Base-by-base conservation (phyloP, 2,797 vertebrate genomes). In the Sebastes baramenuke region DNA sequence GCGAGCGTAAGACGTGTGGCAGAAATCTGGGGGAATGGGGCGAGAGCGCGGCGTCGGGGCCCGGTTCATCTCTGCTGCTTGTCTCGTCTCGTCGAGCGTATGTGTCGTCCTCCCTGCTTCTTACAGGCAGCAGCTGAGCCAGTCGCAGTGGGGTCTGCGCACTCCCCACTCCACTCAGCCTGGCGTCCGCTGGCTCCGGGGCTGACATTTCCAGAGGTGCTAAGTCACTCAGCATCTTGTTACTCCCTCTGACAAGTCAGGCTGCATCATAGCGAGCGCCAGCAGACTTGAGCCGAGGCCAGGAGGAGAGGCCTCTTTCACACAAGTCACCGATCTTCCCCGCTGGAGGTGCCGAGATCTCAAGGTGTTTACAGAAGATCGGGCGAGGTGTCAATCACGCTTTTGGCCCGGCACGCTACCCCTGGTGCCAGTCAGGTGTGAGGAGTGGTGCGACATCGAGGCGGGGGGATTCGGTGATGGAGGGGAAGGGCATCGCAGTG, bases 121-220 rank as follows among this genome's bases (percentile, higher is more conserved):
- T 67, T 86, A 87, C 90, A 89, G 90, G 88, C 87, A 83, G 90
- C 92, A 94, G 92, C 92, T 92, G 89, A 92, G 91, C 83, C 88
- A 88, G 82, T 86, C 86, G 79, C 88, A 76, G 72, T 73, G 68
- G 86, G 72, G 52, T 85, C 87, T 75, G 82, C 34, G 67, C 85
- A 76, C 83, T 83, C 74, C 75, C 83, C 83, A 67, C 87, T 88
- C 72, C 83, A 84, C 82, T 91, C 85, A 81, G 87, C 88, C 91
- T 88, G 85, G 86, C 87, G 66, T 92, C 78, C 67, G 72, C 83
- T 82, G 46, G 93, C 95, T 94, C 89, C 34, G 75, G 93, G 93
- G 90, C 93, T 95, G 95, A 95, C 95, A 94, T 95, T 91, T 95
- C 94, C 95, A 95, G 95, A 96, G 95, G 95, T 95, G 94, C 89